These are phyloP conservation scores for Labeo calbasu DNA, from an alignment of 2,797 vertebrate species.

Conservation along the genomic window DNA sequence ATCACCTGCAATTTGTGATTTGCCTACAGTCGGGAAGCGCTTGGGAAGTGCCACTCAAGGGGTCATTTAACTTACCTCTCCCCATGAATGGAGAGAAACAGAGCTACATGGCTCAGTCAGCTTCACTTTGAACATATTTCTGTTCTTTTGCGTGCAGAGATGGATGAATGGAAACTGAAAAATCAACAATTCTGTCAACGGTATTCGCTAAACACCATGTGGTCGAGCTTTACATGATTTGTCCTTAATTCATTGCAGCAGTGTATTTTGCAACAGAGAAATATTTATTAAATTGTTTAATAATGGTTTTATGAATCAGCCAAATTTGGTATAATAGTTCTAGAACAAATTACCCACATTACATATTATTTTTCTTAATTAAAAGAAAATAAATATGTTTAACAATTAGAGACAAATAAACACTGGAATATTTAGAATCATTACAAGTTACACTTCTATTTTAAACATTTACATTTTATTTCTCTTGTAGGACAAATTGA, in stretches of 20 bases:
- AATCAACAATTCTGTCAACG: constrained; percentile 28
- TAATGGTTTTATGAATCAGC: neutral
- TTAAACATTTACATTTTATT: no score
- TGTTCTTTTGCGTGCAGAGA: neutral
- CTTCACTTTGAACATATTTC: neutral
- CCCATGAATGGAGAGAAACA: constrained; percentile 21
- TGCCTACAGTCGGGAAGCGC: constrained; percentile 46
- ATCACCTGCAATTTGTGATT: constrained; percentile 58
- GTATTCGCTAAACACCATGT: neutral
- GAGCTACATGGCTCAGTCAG: constrained; percentile 20
- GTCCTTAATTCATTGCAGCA: constrained; percentile 2
- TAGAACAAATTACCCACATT: constrained; percentile 4
- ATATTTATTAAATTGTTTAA: neutral
- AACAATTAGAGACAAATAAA: no score
- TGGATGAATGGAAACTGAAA: constrained; percentile 28
- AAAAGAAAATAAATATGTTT: neutral
- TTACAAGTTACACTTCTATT: neutral
- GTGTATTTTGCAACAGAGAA: neutral
- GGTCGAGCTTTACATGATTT: constrained; percentile 23
- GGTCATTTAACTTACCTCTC: constrained; percentile 40
- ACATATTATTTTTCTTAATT: neutral
- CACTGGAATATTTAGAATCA: no score
- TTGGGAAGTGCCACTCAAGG: constrained; percentile 50
- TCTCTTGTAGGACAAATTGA: neutral
- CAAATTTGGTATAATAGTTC: neutral